Percentiles rank a stretch among this genome's conserved stretches.
phyloP scores from a whole-genome alignment of 2,797 vertebrate species.

The Sarcoramphus papa region DNA sequence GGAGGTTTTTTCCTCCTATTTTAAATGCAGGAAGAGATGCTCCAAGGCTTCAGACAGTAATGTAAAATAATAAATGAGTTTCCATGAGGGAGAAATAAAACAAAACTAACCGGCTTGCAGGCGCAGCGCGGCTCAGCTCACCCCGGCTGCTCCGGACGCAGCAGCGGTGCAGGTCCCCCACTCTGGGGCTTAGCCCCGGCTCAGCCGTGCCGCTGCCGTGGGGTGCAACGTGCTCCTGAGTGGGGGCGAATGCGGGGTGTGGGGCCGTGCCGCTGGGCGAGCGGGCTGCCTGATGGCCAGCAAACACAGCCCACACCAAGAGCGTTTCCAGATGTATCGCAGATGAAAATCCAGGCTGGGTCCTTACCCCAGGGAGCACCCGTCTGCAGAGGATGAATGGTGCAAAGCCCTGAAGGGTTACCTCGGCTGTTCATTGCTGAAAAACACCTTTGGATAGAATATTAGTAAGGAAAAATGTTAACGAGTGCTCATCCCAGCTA shows the following conservation, averaged over 20 bases:
- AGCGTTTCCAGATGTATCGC: background rate
- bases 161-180: background rate
- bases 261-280: fast-evolving
- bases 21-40: background rate
- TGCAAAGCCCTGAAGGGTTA: background rate
- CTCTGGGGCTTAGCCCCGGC: background rate
- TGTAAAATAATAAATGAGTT: background rate
- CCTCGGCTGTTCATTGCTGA: background rate
- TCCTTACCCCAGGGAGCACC: background rate
- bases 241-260: background rate
- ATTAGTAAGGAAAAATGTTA: background rate
- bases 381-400: background rate
- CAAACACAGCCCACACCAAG: background rate
- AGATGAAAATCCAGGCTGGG: background rate
- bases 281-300: background rate
- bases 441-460: background rate
- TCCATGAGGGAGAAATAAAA: background rate
- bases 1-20: background rate
- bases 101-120: background rate
- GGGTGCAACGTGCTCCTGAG: background rate
- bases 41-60: background rate
- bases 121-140: background rate
- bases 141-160: background rate
- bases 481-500: background rate
- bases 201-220: fast-evolving